Percentiles rank a stretch among this genome's conserved stretches.
These are phyloP conservation scores for Drosophila sordidula DNA, from an alignment of 2,888 invertebrate species.

Conservation along the genomic window DNA sequence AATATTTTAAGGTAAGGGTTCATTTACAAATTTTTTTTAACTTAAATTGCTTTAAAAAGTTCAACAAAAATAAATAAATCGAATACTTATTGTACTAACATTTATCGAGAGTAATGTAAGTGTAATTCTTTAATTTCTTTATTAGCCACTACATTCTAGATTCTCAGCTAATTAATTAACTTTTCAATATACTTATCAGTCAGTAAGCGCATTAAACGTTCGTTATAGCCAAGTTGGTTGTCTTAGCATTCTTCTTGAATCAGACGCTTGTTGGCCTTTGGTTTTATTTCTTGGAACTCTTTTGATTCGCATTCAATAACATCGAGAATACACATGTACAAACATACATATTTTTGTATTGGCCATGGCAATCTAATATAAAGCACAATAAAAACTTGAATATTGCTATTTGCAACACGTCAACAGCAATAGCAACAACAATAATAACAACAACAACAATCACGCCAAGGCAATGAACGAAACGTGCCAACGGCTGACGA, in stretches of 20 bases:
- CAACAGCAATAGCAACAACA: conserved; percentile 51
- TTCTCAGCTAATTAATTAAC: neutral
- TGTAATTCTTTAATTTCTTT: neutral
- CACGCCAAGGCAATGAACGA: conserved; percentile 76
- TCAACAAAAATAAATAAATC: no score
- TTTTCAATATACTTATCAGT: neutral
- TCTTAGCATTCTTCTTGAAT: conserved; percentile 34
- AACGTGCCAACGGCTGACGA: conserved; percentile 79
- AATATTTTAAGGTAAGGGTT: no score
- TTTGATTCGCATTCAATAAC: conserved; percentile 69
- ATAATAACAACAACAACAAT: conserved; percentile 48
- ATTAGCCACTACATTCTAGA: neutral
- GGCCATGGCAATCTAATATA: conserved; percentile 79
- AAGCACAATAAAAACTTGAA: conserved; percentile 79
- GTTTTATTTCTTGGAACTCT: conserved; percentile 67
- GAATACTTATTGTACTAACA: no score
- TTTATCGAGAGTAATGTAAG: neutral
- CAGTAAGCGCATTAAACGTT: conserved; percentile 38
- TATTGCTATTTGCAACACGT: conserved; percentile 79
- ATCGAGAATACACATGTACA: conserved; percentile 46
- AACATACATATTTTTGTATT: conserved; percentile 64
- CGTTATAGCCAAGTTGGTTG: conserved; percentile 23
- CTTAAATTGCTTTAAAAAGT: no score
- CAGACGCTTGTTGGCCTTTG: conserved; percentile 41
- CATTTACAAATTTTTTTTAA: no score